Conservation (phyloP, 2,113 vertebrate species). For the Fulmarus glacialis region DNA sequence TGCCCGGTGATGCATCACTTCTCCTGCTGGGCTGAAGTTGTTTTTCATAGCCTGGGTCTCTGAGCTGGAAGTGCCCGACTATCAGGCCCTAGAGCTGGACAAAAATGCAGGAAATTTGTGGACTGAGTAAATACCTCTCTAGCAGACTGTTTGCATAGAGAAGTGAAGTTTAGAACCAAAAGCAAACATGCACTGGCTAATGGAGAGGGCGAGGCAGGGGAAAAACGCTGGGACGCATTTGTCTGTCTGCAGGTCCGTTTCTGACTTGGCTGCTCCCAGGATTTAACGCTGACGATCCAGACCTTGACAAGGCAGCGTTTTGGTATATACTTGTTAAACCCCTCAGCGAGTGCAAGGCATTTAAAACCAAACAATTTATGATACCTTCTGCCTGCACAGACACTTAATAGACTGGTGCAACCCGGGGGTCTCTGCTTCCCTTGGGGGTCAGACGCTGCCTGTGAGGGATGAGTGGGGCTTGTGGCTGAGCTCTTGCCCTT, state of each 20-base stretch:
- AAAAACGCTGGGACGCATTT: not conserved
- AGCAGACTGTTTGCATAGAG: constrained; percentile 47
- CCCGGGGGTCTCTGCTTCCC: not conserved
- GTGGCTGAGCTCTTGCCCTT: not conserved
- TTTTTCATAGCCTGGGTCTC: not conserved
- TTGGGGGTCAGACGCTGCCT: not conserved
- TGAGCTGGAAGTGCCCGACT: not conserved
- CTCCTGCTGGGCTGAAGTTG: not conserved
- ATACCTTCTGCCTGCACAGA: not conserved
- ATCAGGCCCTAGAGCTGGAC: not conserved
- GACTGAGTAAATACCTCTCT: constrained; percentile 29
- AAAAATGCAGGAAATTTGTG: constrained; percentile 13
- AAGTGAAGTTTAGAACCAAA: constrained; percentile 25
- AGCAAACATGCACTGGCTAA: not conserved
- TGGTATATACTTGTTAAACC: not conserved
- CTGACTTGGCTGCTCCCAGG: not conserved
- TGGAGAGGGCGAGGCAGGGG: not conserved
- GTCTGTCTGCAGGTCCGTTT: not conserved
- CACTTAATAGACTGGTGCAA: not conserved
- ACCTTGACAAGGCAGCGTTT: not conserved
- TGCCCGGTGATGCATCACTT: rapidly evolving
- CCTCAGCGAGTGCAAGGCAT: not conserved
- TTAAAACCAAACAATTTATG: not conserved
- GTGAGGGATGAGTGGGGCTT: rapidly evolving
- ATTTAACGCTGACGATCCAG: not conserved